Evolutionary conservation across 2,797 vertebrate species (phyloP).

Genomic region (Lutjanus campechanus): DNA sequence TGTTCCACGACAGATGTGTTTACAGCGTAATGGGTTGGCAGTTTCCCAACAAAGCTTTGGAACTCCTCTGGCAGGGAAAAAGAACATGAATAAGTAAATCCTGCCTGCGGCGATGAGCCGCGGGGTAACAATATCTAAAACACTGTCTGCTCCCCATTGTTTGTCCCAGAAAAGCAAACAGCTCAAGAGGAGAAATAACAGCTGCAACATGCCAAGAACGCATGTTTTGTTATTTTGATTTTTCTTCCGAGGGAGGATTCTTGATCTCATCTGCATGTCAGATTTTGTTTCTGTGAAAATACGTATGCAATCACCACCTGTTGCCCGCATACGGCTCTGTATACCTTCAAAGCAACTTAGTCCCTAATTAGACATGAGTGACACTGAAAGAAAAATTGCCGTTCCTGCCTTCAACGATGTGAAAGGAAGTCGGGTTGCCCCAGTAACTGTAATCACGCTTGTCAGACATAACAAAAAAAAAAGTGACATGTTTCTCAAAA

Average conservation of each 20-base stretch:
- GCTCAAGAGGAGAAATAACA: slow-evolving; percentile 40
- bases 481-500: slow-evolving; percentile 8
- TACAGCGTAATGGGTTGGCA: slow-evolving; percentile 93
- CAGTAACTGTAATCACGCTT: slow-evolving; percentile 7
- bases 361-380: slow-evolving; percentile 49
- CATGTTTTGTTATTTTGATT: slow-evolving; percentile 20
- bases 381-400: slow-evolving; percentile 38
- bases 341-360: slow-evolving; percentile 33
- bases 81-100: slow-evolving; percentile 71
- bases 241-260: slow-evolving; percentile 15
- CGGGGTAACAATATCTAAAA: slow-evolving; percentile 49
- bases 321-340: slow-evolving; percentile 13
- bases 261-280: slow-evolving; percentile 32
- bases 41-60: slow-evolving; percentile 93
- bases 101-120: slow-evolving; percentile 49
- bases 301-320: slow-evolving; percentile 43
- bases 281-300: slow-evolving; percentile 14
- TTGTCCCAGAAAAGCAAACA: slow-evolving; percentile 68
- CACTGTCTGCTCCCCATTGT: slow-evolving; percentile 39
- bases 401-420: slow-evolving; percentile 18
- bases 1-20: slow-evolving; percentile 94
- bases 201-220: slow-evolving; percentile 19
- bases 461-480: slow-evolving; percentile 30
- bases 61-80: slow-evolving; percentile 90
- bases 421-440: slow-evolving; percentile 24